Base-by-base conservation (phyloP, 2,888 invertebrate genomes). In the Eurytoma adleriae region DNA sequence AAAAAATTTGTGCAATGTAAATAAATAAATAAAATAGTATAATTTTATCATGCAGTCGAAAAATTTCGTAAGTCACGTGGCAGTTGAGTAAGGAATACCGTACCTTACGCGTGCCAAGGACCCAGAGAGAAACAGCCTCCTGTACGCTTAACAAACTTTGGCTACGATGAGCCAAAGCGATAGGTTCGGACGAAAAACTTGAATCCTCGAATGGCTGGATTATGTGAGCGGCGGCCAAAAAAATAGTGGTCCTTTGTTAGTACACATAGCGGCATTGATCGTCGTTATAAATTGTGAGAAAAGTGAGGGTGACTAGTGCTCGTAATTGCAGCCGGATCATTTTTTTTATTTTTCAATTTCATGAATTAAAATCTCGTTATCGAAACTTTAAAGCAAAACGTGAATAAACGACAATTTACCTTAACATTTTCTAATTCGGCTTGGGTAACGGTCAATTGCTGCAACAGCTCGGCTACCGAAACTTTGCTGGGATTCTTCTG, bases 101-200 rank as follows among this genome's bases (percentile, higher is more conserved):
- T 94, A 96, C 96, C 96, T 96, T 96, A 94, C 96, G 95, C 93
- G 96, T 96, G 94, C 96, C 96, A 93, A 96, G 95, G 92, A 96
- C 96, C 96, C 96, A 96, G 92, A 96, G 95, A 92, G 96, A 96
- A 93, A 96, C 95, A 93, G 96, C 96, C 95, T 96, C 96, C 95
- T 96, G 95, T 93, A 96, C 96, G 93, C 96, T 96, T 93, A 96
- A 95, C 93, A 96, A 95, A 93, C 94, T 95, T 93, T 95, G 94
- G 87, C 89, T 88, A 88, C 87, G 86, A 86, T 86, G 87, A 85
- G 89, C 89, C 88, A 89, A 88, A 88, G 88, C 87, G 85, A 89
- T 87, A 88, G 88, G 87, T 92, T 93, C 93, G 92, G 91, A 93
- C 92, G 93, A 93, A 93, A 94, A 94, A 92, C 93, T 93, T 92